A percentile compares a stretch with the other conserved stretches of the same genome.
These are phyloP conservation scores for Eriosoma lanigerum DNA, from an alignment of 1,140 invertebrate species.

Conservation along the genomic window DNA sequence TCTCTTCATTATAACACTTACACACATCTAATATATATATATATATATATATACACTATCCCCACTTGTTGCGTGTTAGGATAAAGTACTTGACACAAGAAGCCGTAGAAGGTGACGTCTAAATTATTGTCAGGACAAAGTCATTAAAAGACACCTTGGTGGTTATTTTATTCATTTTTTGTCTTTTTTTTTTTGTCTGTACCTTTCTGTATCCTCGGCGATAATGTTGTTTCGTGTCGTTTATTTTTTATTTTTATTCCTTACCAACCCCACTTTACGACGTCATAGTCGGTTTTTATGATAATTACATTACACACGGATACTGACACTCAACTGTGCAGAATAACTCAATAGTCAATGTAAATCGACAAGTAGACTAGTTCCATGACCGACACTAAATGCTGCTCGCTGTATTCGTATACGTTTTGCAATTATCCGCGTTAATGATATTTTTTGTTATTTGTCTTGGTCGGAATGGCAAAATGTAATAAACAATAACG, in stretches of 20 bases:
- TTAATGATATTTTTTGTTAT: background rate
- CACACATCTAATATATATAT: no score
- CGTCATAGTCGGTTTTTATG: constrained; percentile 39
- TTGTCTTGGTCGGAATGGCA: background rate
- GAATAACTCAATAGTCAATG: constrained; percentile 26
- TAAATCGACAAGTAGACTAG: constrained; percentile 28
- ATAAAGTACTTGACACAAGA: constrained; percentile 19
- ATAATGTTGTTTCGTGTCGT: background rate
- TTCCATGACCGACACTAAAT: constrained; percentile 40
- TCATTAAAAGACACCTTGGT: constrained; percentile 39
- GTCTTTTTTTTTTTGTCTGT: constrained; percentile 3
- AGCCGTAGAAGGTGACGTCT: constrained; percentile 38
- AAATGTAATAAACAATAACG: background rate
- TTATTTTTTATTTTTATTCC: background rate
- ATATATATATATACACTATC: no score
- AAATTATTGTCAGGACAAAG: constrained; percentile 46
- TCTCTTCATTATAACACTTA: background rate
- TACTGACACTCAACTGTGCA: background rate
- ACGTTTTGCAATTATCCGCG: background rate
- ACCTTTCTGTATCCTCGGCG: constrained; percentile 9
- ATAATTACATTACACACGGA: constrained; percentile 30
- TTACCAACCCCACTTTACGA: constrained; percentile 41
- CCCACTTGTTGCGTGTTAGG: no score
- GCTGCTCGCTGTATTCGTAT: background rate
- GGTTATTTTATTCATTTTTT: no score